phyloP scores from a whole-genome alignment of 2,888 invertebrate species.

The Callosobruchus maculatus region DNA sequence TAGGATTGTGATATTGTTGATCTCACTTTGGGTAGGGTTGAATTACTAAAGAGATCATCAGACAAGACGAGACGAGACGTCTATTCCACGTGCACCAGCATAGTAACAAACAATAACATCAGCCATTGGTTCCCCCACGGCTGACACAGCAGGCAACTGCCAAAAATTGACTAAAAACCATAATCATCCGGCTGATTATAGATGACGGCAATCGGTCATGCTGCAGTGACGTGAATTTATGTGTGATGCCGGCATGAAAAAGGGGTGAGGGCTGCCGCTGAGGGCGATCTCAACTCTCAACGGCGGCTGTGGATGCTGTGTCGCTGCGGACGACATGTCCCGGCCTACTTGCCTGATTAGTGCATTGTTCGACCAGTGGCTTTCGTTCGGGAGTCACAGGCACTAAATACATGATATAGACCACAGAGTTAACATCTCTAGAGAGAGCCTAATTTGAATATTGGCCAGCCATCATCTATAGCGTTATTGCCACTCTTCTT shows the following conservation, averaged over 20 bases:
- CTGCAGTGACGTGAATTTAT: background rate
- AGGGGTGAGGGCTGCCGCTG: background rate
- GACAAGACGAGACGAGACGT: background rate
- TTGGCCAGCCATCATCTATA: no score
- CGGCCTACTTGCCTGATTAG: background rate
- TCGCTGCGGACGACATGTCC: background rate
- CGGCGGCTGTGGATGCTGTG: background rate
- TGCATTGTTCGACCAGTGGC: background rate
- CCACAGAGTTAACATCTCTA: no score
- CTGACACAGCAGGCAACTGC: background rate
- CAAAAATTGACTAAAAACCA: background rate
- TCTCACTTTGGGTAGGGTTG: no score
- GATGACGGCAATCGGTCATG: background rate
- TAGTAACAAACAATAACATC: background rate
- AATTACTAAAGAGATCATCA: no score
- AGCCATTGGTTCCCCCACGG: background rate
- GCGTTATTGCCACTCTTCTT: no score
- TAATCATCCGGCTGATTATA: background rate
- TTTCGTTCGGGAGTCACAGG: background rate
- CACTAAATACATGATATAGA: no score
- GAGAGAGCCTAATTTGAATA: no score
- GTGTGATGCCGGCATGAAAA: background rate
- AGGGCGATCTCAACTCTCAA: background rate
- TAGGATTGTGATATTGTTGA: no score
- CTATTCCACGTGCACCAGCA: background rate